phyloP scores from a whole-genome alignment of 2,797 vertebrate genomes.

The Gymnodraco acuticeps region DNA sequence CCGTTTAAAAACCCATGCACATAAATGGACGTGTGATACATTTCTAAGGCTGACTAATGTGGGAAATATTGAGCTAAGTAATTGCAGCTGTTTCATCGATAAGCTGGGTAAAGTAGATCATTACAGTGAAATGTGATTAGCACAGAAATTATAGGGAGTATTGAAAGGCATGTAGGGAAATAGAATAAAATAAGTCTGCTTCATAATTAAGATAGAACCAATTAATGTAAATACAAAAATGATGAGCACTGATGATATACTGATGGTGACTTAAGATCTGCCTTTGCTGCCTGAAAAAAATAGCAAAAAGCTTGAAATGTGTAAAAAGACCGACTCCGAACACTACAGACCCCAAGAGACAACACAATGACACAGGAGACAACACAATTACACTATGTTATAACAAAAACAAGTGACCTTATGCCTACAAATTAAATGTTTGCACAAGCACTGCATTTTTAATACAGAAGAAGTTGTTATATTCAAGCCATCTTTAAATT shows the following conservation, averaged over 20 bases:
- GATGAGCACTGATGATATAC: conserved; percentile 17
- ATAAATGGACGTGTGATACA: conserved; percentile 80
- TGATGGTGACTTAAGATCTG: conserved; percentile 12
- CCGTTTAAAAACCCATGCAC: conserved; percentile 75
- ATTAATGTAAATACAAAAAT: conserved; percentile 47
- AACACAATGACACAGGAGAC: too few species aligned
- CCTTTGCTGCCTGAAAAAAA: conserved; percentile 1
- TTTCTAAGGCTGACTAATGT: conserved; percentile 82
- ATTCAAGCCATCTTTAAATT: background rate
- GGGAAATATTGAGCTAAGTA: conserved; percentile 86
- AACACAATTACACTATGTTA: too few species aligned
- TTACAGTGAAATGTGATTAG: conserved; percentile 80
- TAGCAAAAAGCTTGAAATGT: background rate
- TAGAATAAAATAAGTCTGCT: conserved; percentile 54
- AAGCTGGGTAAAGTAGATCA: conserved; percentile 78
- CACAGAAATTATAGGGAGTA: conserved; percentile 63
- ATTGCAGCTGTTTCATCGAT: conserved; percentile 83
- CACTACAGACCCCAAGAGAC: too few species aligned
- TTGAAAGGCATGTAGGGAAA: conserved; percentile 39
- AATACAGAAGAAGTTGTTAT: background rate
- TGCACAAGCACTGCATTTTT: too few species aligned
- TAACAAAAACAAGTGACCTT: too few species aligned
- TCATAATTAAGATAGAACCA: conserved; percentile 49
- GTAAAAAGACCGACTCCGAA: too few species aligned
- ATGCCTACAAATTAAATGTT: too few species aligned